phyloP scores from a whole-genome alignment of 2,113 vertebrate genomes.

The Heterotilapia buettikoferi region DNA sequence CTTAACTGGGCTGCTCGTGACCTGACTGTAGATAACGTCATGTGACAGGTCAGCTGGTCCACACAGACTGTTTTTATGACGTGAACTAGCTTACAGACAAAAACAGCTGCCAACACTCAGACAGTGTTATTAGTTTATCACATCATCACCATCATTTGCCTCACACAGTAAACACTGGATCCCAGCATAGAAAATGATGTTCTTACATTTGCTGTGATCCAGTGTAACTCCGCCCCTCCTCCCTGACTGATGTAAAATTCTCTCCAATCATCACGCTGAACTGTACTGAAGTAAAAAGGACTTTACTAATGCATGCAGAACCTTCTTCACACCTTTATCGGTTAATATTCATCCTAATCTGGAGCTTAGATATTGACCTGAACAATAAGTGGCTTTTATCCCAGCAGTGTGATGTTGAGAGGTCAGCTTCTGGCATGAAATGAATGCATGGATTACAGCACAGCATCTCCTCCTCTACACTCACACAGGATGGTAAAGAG shows the following conservation, averaged over 20 bases:
- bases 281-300: neutral
- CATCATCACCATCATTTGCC: neutral
- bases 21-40: neutral
- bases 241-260: neutral
- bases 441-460: neutral
- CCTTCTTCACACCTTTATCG: neutral
- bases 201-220: neutral
- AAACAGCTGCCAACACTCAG: neutral
- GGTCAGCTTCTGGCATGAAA: neutral
- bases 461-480: neutral
- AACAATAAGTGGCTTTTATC: neutral
- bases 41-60: neutral
- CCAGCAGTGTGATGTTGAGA: neutral
- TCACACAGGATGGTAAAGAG: neutral
- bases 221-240: neutral
- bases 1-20: neutral
- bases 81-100: neutral
- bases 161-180: neutral
- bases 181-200: neutral
- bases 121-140: accelerated
- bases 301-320: neutral
- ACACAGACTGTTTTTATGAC: neutral
- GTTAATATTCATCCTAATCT: neutral
- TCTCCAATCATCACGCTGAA: neutral
- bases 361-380: neutral